These are phyloP conservation scores for Daptonema setosum DNA, from an alignment of 2,888 invertebrate species.

Conservation along the genomic window DNA sequence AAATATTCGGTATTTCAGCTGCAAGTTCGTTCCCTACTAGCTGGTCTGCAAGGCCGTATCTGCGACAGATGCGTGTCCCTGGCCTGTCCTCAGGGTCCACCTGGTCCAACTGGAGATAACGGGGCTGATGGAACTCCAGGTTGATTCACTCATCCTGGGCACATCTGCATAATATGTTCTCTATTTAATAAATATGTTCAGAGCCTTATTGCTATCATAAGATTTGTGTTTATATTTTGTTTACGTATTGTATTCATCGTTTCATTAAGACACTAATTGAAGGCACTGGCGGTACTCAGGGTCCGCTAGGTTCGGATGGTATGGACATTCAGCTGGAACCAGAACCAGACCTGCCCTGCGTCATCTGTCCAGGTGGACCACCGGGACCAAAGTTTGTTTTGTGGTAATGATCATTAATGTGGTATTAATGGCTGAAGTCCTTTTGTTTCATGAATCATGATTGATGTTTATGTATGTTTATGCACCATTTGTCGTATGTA, in stretches of 20 bases:
- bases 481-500: too few relatives aligned
- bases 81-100: constrained; percentile 21
- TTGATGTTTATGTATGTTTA: neutral
- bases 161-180: too few relatives aligned
- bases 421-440: neutral
- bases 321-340: constrained; percentile 22
- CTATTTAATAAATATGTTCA: neutral
- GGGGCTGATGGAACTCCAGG: constrained; percentile 22
- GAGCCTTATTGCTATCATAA: neutral
- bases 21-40: too few relatives aligned
- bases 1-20: too few relatives aligned
- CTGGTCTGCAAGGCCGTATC: too few relatives aligned
- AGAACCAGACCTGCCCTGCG: constrained; percentile 23
- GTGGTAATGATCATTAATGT: neutral
- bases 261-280: neutral
- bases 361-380: constrained; percentile 25
- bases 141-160: constrained; percentile 5
- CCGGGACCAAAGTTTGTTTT: constrained; percentile 17
- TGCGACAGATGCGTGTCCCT: constrained; percentile 17
- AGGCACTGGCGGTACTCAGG: constrained; percentile 18
- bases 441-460: neutral
- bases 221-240: neutral
- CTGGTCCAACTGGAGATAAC: constrained; percentile 21
- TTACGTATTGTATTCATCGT: neutral
- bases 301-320: constrained; percentile 20